Base-by-base conservation (phyloP, 2,888 invertebrate species). In the Terebella lapidaria region DNA sequence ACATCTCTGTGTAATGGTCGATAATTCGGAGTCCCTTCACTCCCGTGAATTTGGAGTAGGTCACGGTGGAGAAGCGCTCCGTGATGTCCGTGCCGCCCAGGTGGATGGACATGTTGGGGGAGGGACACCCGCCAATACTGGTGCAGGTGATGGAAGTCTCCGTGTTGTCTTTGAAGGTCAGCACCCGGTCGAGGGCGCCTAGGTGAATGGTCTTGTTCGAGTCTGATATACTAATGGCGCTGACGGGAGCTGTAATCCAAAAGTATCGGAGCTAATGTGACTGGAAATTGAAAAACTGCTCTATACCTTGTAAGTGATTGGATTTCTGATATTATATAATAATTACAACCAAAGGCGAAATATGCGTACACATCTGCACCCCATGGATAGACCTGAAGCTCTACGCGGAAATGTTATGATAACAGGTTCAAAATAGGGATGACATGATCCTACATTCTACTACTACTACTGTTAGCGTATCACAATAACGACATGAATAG, bases 1-100 rank as follows among this genome's bases (percentile, higher is more conserved):
- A 62, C 51, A 57, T 45, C 45, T 64, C 64, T 1, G 64, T 62
- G 28, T 30, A 49, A 52, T 64, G 57, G 26, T 22, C 49, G 25
- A 64, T 59, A 5, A 52, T 26, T 18, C 57, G 29, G 51, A 64
- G 57, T 22, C 62, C 59, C 45, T 45, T 56, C 54, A 24, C 25
- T 18, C 64, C 64, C 2, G 57, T 49, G 56, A 60, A 35, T 22
- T 49, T 49, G 49, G 49, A 5, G 18, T 10, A 49, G 18, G 10
- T 10, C 18, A 20, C 10, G n/a, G 22, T 10, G 24, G 15, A 22
- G 49, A 49, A 49, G 18, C 5, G 18, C n/a, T 22, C 22, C 18
- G 49, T 49, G 49, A 49, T 49, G 49, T 49, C 49, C 18, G 5
- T 10, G n/a, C 22, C 5, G 24, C 49, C 49, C 18, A 49, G 49